Evolutionary conservation across 2,797 vertebrate genomes (phyloP).

Genomic region (Vultur gryphus): DNA sequence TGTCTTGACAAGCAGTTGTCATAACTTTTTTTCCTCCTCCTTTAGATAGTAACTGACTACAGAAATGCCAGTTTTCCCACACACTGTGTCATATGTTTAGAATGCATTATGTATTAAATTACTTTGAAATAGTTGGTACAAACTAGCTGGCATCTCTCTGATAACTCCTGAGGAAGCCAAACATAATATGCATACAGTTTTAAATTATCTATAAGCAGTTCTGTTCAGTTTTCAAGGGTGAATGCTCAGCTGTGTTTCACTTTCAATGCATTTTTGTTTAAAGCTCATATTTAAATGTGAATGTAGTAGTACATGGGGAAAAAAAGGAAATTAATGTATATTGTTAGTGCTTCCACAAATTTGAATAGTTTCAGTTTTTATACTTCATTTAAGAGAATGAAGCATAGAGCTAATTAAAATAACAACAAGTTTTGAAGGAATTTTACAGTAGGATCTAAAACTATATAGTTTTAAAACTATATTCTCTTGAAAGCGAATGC

Average conservation of each 20-base stretch:
- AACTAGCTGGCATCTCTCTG: neutral
- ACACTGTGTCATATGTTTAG: neutral
- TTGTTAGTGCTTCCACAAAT: neutral
- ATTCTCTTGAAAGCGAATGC: neutral
- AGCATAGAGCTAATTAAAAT: neutral
- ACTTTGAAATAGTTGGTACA: neutral
- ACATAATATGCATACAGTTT: neutral
- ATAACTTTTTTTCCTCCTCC: neutral
- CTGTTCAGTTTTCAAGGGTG: neutral
- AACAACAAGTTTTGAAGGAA: neutral
- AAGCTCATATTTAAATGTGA: neutral
- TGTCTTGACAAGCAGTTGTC: conserved; percentile 26
- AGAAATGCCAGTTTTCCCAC: conserved; percentile 8
- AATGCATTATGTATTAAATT: conserved; percentile 6
- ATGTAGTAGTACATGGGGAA: neutral
- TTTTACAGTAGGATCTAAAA: neutral
- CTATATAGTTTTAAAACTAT: neutral
- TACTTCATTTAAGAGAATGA: neutral
- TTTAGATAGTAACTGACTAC: neutral
- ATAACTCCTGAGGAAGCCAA: neutral
- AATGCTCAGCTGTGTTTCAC: neutral
- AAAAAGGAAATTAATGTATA: neutral
- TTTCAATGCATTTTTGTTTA: neutral
- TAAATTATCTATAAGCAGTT: conserved; percentile 1
- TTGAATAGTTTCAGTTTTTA: neutral